These are phyloP conservation scores for Gallirallus australis DNA, from an alignment of 2,797 vertebrate species.

Conservation along the genomic window DNA sequence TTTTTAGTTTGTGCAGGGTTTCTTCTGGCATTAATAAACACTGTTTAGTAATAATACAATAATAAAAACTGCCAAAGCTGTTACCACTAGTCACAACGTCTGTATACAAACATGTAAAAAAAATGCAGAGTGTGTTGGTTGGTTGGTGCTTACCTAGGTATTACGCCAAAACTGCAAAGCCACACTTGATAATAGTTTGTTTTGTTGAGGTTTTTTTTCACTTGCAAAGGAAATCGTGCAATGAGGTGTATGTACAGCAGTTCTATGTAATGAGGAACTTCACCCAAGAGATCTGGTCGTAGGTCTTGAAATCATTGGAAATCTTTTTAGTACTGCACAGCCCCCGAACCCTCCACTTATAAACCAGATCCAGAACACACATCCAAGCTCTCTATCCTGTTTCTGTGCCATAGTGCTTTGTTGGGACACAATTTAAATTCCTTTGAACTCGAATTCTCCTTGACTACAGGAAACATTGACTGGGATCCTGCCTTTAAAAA, in stretches of 20 bases:
- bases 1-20: neutral
- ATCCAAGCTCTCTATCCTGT: slow-evolving; percentile 1
- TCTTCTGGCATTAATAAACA: neutral
- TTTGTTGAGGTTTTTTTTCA: neutral
- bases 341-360: neutral
- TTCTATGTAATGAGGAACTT: neutral
- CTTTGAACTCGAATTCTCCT: slow-evolving; percentile 23
- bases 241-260: neutral
- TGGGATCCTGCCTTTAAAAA: slow-evolving; percentile 29
- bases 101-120: neutral
- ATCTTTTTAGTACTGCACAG: neutral
- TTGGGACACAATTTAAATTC: neutral
- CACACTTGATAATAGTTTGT: neutral
- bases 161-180: neutral
- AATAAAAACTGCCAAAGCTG: neutral
- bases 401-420: neutral
- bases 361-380: neutral
- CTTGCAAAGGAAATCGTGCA: neutral
- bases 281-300: neutral
- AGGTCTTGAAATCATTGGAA: neutral
- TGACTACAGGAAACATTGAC: slow-evolving; percentile 22
- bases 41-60: neutral
- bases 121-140: neutral
- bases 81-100: neutral
- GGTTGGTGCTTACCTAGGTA: neutral